Base-by-base conservation (phyloP, 2,888 invertebrate genomes). In the Hypselothyrea guttata region DNA sequence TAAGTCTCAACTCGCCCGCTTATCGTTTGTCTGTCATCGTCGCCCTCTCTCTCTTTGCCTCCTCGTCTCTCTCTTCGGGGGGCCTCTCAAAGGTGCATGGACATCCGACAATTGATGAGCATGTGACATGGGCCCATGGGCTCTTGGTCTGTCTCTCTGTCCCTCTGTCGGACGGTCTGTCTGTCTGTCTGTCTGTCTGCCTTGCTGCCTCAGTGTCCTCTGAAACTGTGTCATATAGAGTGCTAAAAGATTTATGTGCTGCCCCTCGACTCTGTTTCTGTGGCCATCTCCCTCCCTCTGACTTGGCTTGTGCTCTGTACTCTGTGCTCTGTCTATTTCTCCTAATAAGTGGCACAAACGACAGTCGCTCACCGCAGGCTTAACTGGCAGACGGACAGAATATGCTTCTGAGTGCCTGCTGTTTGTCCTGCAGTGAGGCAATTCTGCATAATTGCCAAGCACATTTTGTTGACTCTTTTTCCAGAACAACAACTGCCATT, bases 171-270 rank as follows among this genome's bases (percentile, higher is more conserved):
- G 38, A 18, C 40, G 16, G n/a, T 18, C 18, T n/a, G 16, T n/a
- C 38, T 38, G 18, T 18, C 38, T 7, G 16, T 9, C 28, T 28
- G 8, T 22, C 22, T 22, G 22, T 22, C 5, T n/a, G n/a, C n/a
- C n/a, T n/a, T n/a, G n/a, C n/a, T n/a, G n/a, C n/a, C n/a, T n/a
- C n/a, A 28, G 28, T 53, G 41, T 13, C 41, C 45, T 40, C 54
- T 47, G 54, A 71, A 86, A 86, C 70, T 86, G 65, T 87, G 86
- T 87, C 88, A 87, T 77, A 84, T 78, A 76, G 75, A 84, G 84
- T 76, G 73, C 76, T 84, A 72, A 74, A 77, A 78, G 84, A 79
- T 84, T 83, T 84, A 83, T 82, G 71, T 58, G 45, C 66, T 51
- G 67, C 56, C 54, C 75, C 65, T 69, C 65, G 52, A 49, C 42